A percentile compares a stretch with the other conserved stretches of the same genome.
Conservation (phyloP, 2,113 vertebrate species). For the Bambusicola thoracicus region DNA sequence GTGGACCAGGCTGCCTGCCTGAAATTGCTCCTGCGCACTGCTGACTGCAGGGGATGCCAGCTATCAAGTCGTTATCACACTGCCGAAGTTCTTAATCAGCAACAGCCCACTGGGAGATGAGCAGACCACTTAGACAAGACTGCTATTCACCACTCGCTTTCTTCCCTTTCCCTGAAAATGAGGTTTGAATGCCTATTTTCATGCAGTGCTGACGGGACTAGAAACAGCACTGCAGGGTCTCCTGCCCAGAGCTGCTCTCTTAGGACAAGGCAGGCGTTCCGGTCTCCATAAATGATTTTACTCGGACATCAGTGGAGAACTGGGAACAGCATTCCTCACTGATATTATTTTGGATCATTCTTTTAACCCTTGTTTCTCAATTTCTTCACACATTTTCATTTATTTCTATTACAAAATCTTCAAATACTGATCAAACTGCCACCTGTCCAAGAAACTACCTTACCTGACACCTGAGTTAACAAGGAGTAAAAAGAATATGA, state of each 20-base stretch:
- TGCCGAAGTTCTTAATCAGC: neutral
- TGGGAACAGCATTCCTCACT: neutral
- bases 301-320: neutral
- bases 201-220: neutral
- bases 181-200: neutral
- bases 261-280: rapidly evolving
- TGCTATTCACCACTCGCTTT: neutral
- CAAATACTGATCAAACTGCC: neutral
- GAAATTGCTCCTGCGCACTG: neutral
- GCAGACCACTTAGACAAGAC: neutral
- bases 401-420: neutral
- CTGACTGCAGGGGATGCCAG: neutral
- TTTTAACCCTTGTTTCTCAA: neutral
- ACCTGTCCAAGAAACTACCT: neutral
- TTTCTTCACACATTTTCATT: neutral
- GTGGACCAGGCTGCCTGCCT: neutral
- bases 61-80: neutral
- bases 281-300: neutral
- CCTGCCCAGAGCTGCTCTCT: neutral
- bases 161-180: neutral
- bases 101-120: neutral
- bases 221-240: neutral
- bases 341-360: neutral
- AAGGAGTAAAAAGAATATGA: neutral
- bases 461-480: neutral